Evolutionary conservation across 2,113 vertebrate genomes (phyloP), one percentile per base, ranked within the genome.

Genomic region (Tragelaphus strepsiceros): DNA sequence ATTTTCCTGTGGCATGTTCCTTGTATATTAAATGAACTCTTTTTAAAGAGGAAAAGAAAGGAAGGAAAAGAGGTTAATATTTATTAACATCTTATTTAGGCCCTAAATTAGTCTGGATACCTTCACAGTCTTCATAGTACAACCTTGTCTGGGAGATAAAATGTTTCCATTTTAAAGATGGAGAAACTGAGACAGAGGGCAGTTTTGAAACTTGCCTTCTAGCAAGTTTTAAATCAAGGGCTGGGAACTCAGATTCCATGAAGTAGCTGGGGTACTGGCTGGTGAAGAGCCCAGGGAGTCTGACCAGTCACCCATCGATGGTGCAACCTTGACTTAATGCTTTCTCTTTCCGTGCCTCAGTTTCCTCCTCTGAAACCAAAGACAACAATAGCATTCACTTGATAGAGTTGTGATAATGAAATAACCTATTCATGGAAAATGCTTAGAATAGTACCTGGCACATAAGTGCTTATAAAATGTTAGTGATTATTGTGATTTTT

Each of bases 1-100:
- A 15, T 80, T 97, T 94, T 92, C 49, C 67, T 61, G 10, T 53
- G 12, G 43, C 24, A 16, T 71, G n/a, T 89, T 30, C 24, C 32
- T 85, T 95, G 19, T 91, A 78, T 96, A 58, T 89, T 92, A 95
- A 61, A 43, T 93, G 30, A 86, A 94, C 62, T 94, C 1, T 30
- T 94, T 91, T 82, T 93, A 86, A 81, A 81, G 61, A 24, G 49
- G 17, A 88, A 82, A 88, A 49, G 3, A 28, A 64, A 64, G 83
- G 12, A 19, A 88, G 30, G 3, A 54, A 64, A 95, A 30, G 17
- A 21, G 5, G 13, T 95, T 54, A 90, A 21, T 62, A 67, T 90
- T 90, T 85, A n/a, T 64, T 81, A 32, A 90, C 35, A 35, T 64
- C 22, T 49, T 84, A 3, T 24, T 54, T 74, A 87, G 35, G 26